These are phyloP conservation scores for Platysternon megacephalum DNA, from an alignment of 2,113 vertebrate genomes.

Conservation along the genomic window DNA sequence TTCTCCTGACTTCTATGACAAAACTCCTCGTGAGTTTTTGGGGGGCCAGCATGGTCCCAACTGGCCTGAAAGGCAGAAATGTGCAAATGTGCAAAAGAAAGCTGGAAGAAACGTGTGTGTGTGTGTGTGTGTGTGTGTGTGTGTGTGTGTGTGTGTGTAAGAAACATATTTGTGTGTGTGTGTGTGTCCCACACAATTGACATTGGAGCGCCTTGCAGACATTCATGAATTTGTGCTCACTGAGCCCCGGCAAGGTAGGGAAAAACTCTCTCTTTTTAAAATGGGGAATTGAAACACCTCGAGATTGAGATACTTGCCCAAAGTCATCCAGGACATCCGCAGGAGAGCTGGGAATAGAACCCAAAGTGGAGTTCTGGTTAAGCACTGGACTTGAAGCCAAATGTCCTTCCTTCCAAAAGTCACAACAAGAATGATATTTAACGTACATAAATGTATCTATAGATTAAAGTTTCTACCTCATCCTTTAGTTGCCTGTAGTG, in stretches of 20 bases:
- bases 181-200: too few relatives aligned
- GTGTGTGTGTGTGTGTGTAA: too few relatives aligned
- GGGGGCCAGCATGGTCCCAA: too few relatives aligned
- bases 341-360: not conserved
- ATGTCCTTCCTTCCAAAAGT: conserved; percentile 8
- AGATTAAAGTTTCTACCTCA: not conserved
- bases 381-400: not conserved
- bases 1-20: too few relatives aligned
- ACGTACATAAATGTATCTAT: not conserved
- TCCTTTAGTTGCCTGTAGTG: not conserved
- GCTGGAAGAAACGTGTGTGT: too few relatives aligned
- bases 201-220: not conserved
- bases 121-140: too few relatives aligned
- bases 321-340: not conserved
- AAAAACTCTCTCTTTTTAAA: not conserved
- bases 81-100: too few relatives aligned
- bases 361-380: not conserved
- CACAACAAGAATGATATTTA: not conserved
- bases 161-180: too few relatives aligned
- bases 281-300: not conserved
- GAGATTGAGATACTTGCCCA: not conserved
- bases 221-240: not conserved
- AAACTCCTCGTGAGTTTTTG: too few relatives aligned
- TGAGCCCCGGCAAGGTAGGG: not conserved
- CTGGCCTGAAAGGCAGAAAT: too few relatives aligned